A percentile compares a stretch with the other conserved stretches of the same genome.
phyloP scores from a whole-genome alignment of 2,888 invertebrate species.

The Macaria notata region DNA sequence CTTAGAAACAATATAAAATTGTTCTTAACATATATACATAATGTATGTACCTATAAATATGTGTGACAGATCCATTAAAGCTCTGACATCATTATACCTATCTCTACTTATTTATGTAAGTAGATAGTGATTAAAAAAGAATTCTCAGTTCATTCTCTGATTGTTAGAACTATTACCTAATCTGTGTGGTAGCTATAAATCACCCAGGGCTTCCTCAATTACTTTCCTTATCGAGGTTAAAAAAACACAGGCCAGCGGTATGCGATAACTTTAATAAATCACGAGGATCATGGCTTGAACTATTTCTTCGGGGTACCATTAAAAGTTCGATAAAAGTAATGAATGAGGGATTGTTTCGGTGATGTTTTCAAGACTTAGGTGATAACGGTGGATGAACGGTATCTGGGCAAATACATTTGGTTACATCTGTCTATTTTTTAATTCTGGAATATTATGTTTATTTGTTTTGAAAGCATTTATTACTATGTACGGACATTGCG shows the following conservation, averaged over 20 bases:
- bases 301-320: conserved; percentile 56
- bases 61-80: too few relatives aligned
- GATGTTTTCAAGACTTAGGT: background rate
- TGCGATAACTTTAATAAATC: conserved; percentile 67
- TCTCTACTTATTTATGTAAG: conserved; percentile 8
- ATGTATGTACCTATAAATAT: too few relatives aligned
- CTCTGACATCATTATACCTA: too few relatives aligned
- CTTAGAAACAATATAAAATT: too few relatives aligned
- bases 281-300: conserved; percentile 53
- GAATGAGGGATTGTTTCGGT: conserved; percentile 45
- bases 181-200: conserved; percentile 49
- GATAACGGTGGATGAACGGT: too few relatives aligned
- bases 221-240: conserved; percentile 66
- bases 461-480: too few relatives aligned
- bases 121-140: conserved; percentile 49
- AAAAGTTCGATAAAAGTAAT: conserved; percentile 52
- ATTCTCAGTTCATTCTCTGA: conserved; percentile 39
- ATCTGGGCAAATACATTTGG: too few relatives aligned
- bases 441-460: too few relatives aligned
- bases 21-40: too few relatives aligned
- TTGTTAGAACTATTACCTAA: conserved; percentile 28
- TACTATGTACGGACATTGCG: too few relatives aligned
- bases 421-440: too few relatives aligned
- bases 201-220: conserved; percentile 55
- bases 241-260: conserved; percentile 46